Evolutionary conservation across 2,888 invertebrate genomes (phyloP).

Genomic region (Euproctis similis): DNA sequence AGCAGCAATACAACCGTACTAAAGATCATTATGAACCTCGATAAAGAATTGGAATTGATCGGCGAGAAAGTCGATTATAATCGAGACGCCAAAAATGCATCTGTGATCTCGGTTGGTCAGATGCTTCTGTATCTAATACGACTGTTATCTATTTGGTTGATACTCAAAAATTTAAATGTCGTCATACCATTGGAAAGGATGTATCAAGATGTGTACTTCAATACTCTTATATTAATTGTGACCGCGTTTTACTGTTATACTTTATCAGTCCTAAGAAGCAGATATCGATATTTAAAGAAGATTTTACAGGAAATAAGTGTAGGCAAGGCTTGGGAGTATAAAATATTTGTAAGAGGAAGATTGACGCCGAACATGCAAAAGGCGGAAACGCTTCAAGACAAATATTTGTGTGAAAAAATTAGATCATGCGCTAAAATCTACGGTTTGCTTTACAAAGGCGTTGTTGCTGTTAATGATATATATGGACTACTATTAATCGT

Average conservation of each 20-base stretch:
- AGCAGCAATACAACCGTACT: conserved; percentile 25
- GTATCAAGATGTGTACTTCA: conserved; percentile 38
- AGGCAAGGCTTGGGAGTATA: conserved; percentile 32
- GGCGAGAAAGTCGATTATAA: conserved; percentile 35
- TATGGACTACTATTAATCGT: conserved; percentile 38
- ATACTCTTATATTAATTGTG: conserved; percentile 33
- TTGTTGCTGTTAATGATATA: conserved; percentile 25
- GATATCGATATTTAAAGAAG: conserved; percentile 41
- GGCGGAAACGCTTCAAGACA: conserved; percentile 32
- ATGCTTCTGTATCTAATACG: conserved; percentile 26
- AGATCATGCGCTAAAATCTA: conserved; percentile 41
- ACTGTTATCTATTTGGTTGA: conserved; percentile 32
- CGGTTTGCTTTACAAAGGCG: conserved; percentile 34
- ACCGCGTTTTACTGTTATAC: conserved; percentile 36
- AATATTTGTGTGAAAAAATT: conserved; percentile 38
- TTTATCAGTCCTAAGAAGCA: conserved; percentile 29
- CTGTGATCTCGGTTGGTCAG: conserved; percentile 26
- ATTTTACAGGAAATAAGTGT: conserved; percentile 33
- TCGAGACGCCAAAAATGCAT: conserved; percentile 23
- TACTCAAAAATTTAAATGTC: conserved; percentile 25
- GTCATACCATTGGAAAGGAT: conserved; percentile 38
- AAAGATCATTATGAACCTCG: conserved; percentile 36
- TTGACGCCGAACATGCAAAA: conserved; percentile 21
- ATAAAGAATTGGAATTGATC: conserved; percentile 30
- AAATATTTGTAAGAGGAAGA: conserved; percentile 29